Percentiles rank a stretch among this genome's conserved stretches.
These are phyloP conservation scores for Rhinogobio ventralis DNA, from an alignment of 2,797 vertebrate genomes.

Conservation along the genomic window DNA sequence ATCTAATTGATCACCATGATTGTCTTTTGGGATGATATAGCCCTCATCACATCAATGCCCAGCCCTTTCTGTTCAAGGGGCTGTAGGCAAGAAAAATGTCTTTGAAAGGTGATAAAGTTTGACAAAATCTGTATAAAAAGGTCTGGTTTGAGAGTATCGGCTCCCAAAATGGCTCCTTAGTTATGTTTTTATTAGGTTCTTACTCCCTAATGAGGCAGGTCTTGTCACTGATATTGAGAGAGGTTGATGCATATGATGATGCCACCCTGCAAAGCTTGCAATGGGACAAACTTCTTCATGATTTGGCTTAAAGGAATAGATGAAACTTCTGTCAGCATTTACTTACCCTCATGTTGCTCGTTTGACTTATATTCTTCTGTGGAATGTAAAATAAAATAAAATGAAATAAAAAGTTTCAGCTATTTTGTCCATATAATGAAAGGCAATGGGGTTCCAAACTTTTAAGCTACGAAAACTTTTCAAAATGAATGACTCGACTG, in stretches of 20 bases:
- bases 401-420: background rate
- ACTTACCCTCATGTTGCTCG: background rate
- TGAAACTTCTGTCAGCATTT: background rate
- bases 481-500: background rate
- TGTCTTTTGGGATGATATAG: constrained; percentile 70
- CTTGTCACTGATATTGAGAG: constrained; percentile 12
- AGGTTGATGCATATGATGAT: constrained; percentile 16
- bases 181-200: constrained; percentile 45
- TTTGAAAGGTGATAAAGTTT: constrained; percentile 48
- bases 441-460: background rate
- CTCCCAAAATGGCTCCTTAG: constrained; percentile 30
- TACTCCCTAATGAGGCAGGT: constrained; percentile 25
- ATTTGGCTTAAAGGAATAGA: background rate
- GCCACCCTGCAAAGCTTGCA: background rate
- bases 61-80: constrained; percentile 39
- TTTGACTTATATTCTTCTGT: background rate
- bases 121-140: constrained; percentile 45
- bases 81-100: constrained; percentile 48
- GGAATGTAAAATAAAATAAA: background rate
- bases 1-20: constrained; percentile 70
- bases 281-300: background rate
- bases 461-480: background rate
- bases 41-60: constrained; percentile 59
- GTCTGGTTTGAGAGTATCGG: constrained; percentile 23
- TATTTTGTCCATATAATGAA: background rate